phyloP scores from a whole-genome alignment of 1,140 invertebrate species.

The Colletes gigas region DNA sequence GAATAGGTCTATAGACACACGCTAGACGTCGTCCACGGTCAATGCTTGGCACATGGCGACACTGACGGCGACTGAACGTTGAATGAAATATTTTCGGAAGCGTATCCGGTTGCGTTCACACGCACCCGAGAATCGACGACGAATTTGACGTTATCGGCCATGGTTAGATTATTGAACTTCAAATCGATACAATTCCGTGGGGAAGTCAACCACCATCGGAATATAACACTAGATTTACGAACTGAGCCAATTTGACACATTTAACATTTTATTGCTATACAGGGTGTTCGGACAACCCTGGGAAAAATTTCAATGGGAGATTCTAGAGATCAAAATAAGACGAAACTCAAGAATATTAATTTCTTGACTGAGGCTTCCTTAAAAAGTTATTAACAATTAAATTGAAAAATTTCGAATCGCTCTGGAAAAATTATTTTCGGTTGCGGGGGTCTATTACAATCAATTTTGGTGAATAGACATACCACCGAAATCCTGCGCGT shows the following conservation, averaged over 20 bases:
- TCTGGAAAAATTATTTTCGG: too few species aligned
- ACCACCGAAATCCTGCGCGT: too few species aligned
- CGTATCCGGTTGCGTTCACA: slow-evolving; percentile 28
- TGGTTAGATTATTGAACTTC: not conserved
- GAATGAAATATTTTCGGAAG: slow-evolving; percentile 71
- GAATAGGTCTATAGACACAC: slow-evolving; percentile 71
- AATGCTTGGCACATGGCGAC: slow-evolving; percentile 68
- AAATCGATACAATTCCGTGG: not conserved
- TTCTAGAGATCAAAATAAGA: too few species aligned
- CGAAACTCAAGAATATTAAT: too few species aligned
- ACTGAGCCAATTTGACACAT: not conserved
- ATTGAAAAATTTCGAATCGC: too few species aligned
- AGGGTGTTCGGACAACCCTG: too few species aligned
- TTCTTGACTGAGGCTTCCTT: too few species aligned
- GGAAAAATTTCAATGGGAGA: too few species aligned
- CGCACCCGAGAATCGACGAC: slow-evolving; percentile 17
- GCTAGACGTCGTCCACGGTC: slow-evolving; percentile 73
- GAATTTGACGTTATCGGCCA: not conserved
- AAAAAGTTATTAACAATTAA: too few species aligned
- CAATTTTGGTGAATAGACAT: too few species aligned
- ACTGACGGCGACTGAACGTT: slow-evolving; percentile 52
- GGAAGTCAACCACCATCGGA: not conserved
- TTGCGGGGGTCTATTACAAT: too few species aligned
- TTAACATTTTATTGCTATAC: too few species aligned
- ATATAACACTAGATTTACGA: not conserved